Evolutionary conservation across 2,888 invertebrate species (phyloP).

Genomic region (Apantesis nais): DNA sequence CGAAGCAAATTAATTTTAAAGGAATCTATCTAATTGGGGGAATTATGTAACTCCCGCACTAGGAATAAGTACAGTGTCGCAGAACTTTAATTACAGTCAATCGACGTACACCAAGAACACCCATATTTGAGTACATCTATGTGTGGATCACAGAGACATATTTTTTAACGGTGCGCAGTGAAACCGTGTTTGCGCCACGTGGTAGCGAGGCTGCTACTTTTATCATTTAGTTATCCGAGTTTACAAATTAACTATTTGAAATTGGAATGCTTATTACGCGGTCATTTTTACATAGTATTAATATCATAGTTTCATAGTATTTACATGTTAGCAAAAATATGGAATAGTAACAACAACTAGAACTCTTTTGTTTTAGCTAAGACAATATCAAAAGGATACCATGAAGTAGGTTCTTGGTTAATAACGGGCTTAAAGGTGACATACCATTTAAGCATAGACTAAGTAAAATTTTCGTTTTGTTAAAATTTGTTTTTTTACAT

Average conservation of each 20-base stretch:
- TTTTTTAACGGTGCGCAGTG: too few relatives aligned
- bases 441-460: constrained; percentile 11
- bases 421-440: constrained; percentile 10
- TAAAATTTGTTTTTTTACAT: constrained; percentile 23
- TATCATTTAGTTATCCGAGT: too few relatives aligned
- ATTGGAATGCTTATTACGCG: not conserved
- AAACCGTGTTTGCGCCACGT: too few relatives aligned
- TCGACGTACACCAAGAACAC: not conserved
- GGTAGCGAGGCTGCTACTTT: not conserved
- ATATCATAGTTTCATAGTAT: not conserved
- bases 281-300: not conserved
- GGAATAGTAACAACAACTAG: not conserved
- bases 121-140: too few relatives aligned
- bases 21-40: too few relatives aligned
- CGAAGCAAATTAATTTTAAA: too few relatives aligned
- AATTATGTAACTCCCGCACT: too few relatives aligned
- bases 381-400: not conserved
- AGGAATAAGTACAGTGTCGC: too few relatives aligned
- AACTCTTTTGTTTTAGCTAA: not conserved
- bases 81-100: too few relatives aligned
- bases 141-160: too few relatives aligned
- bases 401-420: not conserved
- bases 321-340: not conserved
- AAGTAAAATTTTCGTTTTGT: constrained; percentile 26
- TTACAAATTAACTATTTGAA: not conserved